Evolutionary conservation across 1,140 invertebrate species (phyloP), one percentile per base, ranked within the genome.

Genomic region (Papilio polyxenes): DNA sequence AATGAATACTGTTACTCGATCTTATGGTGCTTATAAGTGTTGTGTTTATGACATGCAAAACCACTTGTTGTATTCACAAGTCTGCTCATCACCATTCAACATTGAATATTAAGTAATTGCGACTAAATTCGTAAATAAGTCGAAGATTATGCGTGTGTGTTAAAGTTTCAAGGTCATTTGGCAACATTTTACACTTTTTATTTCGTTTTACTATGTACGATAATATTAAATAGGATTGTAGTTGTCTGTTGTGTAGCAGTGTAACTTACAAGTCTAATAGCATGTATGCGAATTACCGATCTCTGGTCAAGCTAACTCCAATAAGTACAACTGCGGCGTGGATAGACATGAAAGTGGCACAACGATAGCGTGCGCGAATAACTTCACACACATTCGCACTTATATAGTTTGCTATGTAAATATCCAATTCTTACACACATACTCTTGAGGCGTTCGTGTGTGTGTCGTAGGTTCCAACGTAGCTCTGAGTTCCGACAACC

Each of bases 1-100:
- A 75, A 74, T 81, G 59, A 83, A 82, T 31, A 82, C 80, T 74
- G 59, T 83, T 82, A 79, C 74, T 53, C 31, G 11, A 69, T 81
- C 31, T 76, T 65, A 77, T 83, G 62, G 9, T 37, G 49, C 10
- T 81, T 81, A 81, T 17, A 17, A 59, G 74, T 51, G 31, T 79
- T 40, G 77, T 79, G 37, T 51, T 80, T 31, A 31, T 53, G 62
- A 80, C 44, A 15, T 59, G 13, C 65, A 37, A 31, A 37, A 72
- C 65, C 8, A 40, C 56, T 59, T 20, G 15, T 40, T 80, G 59
- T 80, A 80, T 65, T 72, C 65, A 81, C 20, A 23, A 5, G 31
- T 72, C 40, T 31, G 78, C 17, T 49, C 51, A 48, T 72, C 65
- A 15, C 53, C 31, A 81, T 72, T 37, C 1, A 72, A 7, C 3